Conservation (phyloP, 2,888 invertebrate genomes). For the Acleris laterana region DNA sequence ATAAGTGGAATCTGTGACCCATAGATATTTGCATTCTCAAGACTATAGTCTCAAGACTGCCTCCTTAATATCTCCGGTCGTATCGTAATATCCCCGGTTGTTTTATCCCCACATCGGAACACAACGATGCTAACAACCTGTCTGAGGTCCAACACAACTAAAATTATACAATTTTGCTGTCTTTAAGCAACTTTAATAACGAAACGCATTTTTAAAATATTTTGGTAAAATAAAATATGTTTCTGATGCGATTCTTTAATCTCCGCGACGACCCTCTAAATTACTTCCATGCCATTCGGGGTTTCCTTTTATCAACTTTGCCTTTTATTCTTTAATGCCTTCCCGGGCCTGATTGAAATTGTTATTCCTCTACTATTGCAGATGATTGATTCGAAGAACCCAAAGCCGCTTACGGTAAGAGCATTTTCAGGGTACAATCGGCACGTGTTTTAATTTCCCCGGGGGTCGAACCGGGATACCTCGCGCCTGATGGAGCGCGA, state of each 20-base stretch:
- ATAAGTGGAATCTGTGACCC: too few species aligned
- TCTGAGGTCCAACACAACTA: too few species aligned
- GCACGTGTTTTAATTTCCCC: constrained; percentile 23
- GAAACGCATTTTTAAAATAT: too few species aligned
- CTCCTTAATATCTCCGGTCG: too few species aligned
- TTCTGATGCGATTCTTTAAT: neutral
- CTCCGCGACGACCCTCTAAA: constrained; percentile 2
- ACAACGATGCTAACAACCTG: too few species aligned
- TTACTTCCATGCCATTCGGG: constrained; percentile 18
- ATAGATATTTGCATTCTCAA: too few species aligned
- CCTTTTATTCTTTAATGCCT: constrained; percentile 14
- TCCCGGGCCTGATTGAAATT: constrained; percentile 15
- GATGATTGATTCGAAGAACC: constrained; percentile 19
- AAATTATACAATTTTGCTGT: too few species aligned
- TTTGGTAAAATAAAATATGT: too few species aligned
- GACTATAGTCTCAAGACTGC: too few species aligned
- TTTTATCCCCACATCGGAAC: too few species aligned
- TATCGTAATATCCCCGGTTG: too few species aligned
- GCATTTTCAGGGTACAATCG: constrained; percentile 8
- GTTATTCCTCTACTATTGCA: constrained; percentile 11
- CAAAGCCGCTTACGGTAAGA: constrained; percentile 16
- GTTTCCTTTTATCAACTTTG: constrained; percentile 18
- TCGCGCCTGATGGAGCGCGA: constrained; percentile 11
- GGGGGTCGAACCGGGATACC: constrained; percentile 1
- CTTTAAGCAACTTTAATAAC: too few species aligned